phyloP scores from a whole-genome alignment of 30 jellyfish, hydroid and myxozoan genomes.

The Nemopilema nomurai region DNA sequence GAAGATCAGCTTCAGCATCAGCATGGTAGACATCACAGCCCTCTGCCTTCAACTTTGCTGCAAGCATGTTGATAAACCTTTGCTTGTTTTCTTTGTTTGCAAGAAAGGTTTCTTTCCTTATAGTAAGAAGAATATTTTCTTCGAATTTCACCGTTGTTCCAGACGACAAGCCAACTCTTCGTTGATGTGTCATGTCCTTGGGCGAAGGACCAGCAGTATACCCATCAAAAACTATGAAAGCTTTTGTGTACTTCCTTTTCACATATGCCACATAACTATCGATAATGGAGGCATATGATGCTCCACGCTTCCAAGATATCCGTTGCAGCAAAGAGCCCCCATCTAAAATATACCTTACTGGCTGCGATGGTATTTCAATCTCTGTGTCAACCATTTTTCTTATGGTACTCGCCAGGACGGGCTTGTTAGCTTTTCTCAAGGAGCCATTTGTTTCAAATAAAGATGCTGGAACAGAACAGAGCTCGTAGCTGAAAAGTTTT shows the following conservation, averaged over 20 bases:
- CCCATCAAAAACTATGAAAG: conserved; percentile 44
- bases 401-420: conserved; percentile 20
- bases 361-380: conserved; percentile 19
- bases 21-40: conserved; percentile 35
- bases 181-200: conserved; percentile 48
- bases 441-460: conserved; percentile 42
- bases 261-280: conserved; percentile 50
- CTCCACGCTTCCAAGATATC: conserved; percentile 49
- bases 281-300: conserved; percentile 33
- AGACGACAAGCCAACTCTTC: conserved; percentile 30
- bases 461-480: conserved; percentile 56
- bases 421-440: conserved; percentile 55
- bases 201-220: conserved; percentile 6
- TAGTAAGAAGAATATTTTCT: conserved; percentile 23
- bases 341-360: conserved; percentile 19
- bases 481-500: conserved; percentile 32
- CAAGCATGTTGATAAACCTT: conserved; percentile 47
- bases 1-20: conserved; percentile 62
- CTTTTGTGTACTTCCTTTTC: conserved; percentile 26
- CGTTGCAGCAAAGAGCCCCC: conserved; percentile 55
- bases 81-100: conserved; percentile 51
- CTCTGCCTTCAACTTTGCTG: conserved; percentile 17
- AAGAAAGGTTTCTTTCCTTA: conserved; percentile 38
- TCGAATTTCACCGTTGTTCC: conserved; percentile 34
- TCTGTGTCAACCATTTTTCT: conserved; percentile 27